Percentiles rank a stretch among this genome's conserved stretches.
Conservation (phyloP, 2,113 vertebrate species). For the Syrrhaptes paradoxus region DNA sequence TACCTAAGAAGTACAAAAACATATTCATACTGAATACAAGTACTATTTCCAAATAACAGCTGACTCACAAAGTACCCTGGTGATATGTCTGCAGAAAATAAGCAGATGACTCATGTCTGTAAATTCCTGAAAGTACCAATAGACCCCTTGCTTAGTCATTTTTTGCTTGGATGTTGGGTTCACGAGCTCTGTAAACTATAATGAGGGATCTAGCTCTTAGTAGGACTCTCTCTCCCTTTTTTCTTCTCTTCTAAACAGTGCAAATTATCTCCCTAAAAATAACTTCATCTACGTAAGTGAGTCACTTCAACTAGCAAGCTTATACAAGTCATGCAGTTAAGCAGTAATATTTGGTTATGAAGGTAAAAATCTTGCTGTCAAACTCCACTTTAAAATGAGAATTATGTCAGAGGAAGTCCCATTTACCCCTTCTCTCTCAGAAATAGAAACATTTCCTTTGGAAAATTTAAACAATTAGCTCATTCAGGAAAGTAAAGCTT, state of each 20-base stretch:
- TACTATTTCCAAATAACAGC: constrained; percentile 73
- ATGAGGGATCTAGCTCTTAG: constrained; percentile 76
- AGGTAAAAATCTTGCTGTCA: constrained; percentile 72
- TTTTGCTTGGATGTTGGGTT: constrained; percentile 78
- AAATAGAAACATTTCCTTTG: constrained; percentile 45
- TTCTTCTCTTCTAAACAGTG: constrained; percentile 71
- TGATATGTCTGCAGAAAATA: constrained; percentile 78
- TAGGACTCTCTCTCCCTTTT: constrained; percentile 69
- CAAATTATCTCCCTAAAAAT: constrained; percentile 84
- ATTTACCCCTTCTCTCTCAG: constrained; percentile 46
- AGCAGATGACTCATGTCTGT: constrained; percentile 81
- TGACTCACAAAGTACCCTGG: constrained; percentile 78
- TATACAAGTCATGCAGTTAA: constrained; percentile 68
- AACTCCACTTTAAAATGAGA: constrained; percentile 45
- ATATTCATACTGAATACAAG: constrained; percentile 60
- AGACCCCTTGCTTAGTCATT: constrained; percentile 83
- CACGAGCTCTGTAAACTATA: constrained; percentile 78
- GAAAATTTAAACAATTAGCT: constrained; percentile 64
- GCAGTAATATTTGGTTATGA: constrained; percentile 67
- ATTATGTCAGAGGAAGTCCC: constrained; percentile 60
- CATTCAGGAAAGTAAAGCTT: constrained; percentile 60
- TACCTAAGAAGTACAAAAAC: constrained; percentile 57
- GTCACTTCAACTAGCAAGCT: constrained; percentile 77
- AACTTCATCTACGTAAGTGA: constrained; percentile 77
- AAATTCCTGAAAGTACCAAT: constrained; percentile 81